A percentile compares a stretch with the other conserved stretches of the same genome.
Evolutionary conservation across 2,797 vertebrate species (phyloP).

Genomic region (Antrozous pallidus): DNA sequence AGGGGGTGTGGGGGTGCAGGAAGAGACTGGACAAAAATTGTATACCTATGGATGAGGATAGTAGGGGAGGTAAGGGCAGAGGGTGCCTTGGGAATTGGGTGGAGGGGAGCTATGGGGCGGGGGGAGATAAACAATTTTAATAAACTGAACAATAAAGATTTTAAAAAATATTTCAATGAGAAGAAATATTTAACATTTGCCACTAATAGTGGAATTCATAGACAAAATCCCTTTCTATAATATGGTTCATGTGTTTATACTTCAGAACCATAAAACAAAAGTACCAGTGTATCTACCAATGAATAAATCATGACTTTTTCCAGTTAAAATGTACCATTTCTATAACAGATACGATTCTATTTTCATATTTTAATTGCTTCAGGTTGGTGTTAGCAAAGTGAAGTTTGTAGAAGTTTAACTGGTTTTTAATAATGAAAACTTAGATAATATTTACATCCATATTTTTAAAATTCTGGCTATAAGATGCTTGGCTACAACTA

Average conservation of each 20-base stretch:
- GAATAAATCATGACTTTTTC: background rate
- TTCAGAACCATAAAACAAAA: background rate
- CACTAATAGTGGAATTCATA: background rate
- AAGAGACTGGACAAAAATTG: too few relatives aligned
- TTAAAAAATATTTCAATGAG: background rate
- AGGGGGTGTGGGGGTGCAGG: too few relatives aligned
- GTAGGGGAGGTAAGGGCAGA: too few relatives aligned
- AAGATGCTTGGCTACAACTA: background rate
- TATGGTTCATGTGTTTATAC: background rate
- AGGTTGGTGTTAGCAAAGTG: background rate
- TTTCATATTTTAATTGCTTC: slow-evolving; percentile 33
- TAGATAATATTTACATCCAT: background rate
- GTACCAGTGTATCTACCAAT: background rate
- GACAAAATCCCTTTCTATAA: background rate
- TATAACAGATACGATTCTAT: background rate
- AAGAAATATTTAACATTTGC: slow-evolving; percentile 9
- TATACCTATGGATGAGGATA: too few relatives aligned
- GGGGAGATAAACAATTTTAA: too few relatives aligned
- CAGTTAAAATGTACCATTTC: background rate
- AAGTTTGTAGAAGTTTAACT: slow-evolving; percentile 27
- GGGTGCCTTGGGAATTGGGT: too few relatives aligned
- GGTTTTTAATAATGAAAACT: slow-evolving; percentile 38
- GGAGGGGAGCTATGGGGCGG: too few relatives aligned
- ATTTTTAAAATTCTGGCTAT: slow-evolving; percentile 33
- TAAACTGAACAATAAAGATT: too few relatives aligned